Evolutionary conservation across 2,888 invertebrate species (phyloP), one percentile per base, ranked within the genome.

Genomic region (Amphimallon solstitiale): DNA sequence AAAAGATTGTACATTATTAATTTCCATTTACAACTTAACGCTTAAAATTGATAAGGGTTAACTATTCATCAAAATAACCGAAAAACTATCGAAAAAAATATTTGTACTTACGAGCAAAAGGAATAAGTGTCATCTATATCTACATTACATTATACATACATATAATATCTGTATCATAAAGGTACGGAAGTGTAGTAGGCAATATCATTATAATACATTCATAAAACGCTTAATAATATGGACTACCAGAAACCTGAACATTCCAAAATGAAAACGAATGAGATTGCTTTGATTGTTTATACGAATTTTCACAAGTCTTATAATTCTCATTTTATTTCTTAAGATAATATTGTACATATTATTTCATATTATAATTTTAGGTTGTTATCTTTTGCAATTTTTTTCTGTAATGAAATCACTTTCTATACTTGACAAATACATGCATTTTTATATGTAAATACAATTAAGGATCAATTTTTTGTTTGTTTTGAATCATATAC

Each of bases 151-250:
- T n/a, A n/a, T n/a, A n/a, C n/a, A n/a, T 15, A 49, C 23, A 54
- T 70, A 70, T 66, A 52, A 43, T 7, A 43, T 43, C 43, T 60
- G 52, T 72, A 72, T 67, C 72, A 69, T 67, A 56, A 68, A 74
- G 71, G 75, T 74, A 76, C 72, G 72, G 15, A 77, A 75, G 78
- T 78, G 77, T 78, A 78, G 77, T 78, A 76, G 77, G 77, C 78
- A 78, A 78, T 78, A 76, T 73, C 66, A 68, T 76, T 72, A 74
- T 75, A 73, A 75, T 76, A 70, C 67, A 72, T 71, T 70, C 65
- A 71, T 67, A 72, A 70, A 65, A 70, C 67, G 74, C 76, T 76
- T 75, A 69, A 64, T n/a, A n/a, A n/a, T n/a, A n/a, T 52, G 68
- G 68, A 69, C 66, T 71, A 69, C 72, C 71, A 73, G 73, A 70